phyloP scores from a whole-genome alignment of 2,113 vertebrate species.

The Pedetes capensis region DNA sequence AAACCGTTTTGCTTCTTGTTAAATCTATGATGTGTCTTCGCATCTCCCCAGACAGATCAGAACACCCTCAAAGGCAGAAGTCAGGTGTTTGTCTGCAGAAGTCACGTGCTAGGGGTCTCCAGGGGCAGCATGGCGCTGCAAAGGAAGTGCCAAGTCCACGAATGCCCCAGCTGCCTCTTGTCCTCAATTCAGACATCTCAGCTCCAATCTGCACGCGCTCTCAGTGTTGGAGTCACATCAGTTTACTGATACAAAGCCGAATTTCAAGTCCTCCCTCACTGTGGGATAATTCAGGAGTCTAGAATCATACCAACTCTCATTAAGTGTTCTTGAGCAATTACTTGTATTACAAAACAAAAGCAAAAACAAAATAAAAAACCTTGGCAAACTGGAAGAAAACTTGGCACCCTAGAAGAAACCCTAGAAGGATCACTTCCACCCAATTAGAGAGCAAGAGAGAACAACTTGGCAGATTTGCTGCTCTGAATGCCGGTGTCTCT shows the following conservation, averaged over 20 bases:
- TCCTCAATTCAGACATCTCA: neutral
- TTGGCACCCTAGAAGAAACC: too few species aligned
- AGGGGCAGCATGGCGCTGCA: neutral
- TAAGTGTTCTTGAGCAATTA: neutral
- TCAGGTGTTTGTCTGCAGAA: neutral
- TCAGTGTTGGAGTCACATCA: rapidly evolving
- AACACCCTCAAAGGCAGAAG: neutral
- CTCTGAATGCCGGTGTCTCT: neutral
- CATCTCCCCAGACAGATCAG: neutral
- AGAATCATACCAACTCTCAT: neutral
- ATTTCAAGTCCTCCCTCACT: neutral
- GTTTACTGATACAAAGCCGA: neutral
- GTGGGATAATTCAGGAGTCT: neutral
- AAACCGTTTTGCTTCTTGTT: neutral
- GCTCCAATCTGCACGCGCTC: neutral
- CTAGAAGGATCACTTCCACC: neutral
- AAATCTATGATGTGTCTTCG: neutral
- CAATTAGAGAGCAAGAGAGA: neutral
- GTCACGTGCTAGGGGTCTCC: neutral
- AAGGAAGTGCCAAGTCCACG: rapidly evolving
- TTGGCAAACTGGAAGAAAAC: neutral
- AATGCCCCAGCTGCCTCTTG: neutral
- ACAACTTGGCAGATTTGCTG: neutral
- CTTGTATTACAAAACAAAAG: neutral
- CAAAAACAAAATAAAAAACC: neutral